Conservation (phyloP, 2,113 vertebrate genomes). For the Fukomys damarensis region DNA sequence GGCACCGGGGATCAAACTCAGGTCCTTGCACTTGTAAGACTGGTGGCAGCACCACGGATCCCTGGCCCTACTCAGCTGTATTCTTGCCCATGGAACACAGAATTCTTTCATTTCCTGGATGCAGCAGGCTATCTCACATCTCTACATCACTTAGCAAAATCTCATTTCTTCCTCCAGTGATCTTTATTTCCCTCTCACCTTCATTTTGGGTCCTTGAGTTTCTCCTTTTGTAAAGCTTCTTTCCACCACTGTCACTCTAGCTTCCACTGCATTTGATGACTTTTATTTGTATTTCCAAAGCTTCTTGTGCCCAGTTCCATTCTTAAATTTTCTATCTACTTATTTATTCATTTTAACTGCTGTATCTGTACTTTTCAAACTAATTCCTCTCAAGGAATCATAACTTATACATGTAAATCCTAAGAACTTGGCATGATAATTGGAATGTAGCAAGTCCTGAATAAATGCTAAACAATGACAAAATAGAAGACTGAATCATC, state of each 20-base stretch:
- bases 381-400: background rate
- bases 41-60: too few species aligned
- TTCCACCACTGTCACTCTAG: background rate
- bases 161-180: background rate
- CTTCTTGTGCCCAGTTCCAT: background rate
- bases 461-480: background rate
- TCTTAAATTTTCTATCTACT: background rate
- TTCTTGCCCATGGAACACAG: background rate
- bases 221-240: background rate
- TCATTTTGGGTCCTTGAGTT: background rate
- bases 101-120: conserved; percentile 28
- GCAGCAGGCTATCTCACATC: background rate
- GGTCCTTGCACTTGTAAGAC: too few species aligned
- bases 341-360: background rate
- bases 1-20: too few species aligned
- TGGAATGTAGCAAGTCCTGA: background rate
- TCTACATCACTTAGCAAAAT: background rate
- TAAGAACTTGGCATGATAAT: background rate
- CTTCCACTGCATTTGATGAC: background rate
- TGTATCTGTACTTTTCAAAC: background rate
- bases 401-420: background rate
- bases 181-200: background rate
- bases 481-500: background rate
- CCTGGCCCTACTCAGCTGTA: too few species aligned
- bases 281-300: background rate